These are phyloP conservation scores for Lepus americanus DNA, from an alignment of 2,113 vertebrate genomes.

Conservation along the genomic window DNA sequence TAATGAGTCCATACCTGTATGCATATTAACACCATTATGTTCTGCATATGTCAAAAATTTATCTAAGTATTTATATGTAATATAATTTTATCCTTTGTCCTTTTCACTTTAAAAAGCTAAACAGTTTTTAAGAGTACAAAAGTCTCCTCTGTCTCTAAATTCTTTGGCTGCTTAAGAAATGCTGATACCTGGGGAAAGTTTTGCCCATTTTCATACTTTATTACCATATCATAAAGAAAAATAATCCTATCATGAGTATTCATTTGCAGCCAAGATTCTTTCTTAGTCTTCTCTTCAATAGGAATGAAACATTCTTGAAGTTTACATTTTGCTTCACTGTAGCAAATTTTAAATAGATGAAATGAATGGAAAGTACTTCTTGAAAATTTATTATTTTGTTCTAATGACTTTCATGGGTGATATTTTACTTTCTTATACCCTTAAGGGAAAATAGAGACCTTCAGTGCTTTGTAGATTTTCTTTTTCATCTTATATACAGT, in stretches of 20 bases:
- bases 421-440: constrained; percentile 60
- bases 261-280: constrained; percentile 28
- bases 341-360: constrained; percentile 60
- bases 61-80: not conserved
- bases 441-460: not conserved
- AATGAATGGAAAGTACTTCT: constrained; percentile 56
- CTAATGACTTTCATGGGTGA: constrained; percentile 42
- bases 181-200: not conserved
- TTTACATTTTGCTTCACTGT: constrained; percentile 62
- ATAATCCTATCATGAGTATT: constrained; percentile 44
- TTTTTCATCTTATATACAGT: constrained; percentile 21
- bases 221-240: constrained; percentile 50
- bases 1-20: not conserved
- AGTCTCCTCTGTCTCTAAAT: constrained; percentile 39
- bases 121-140: constrained; percentile 40
- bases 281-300: constrained; percentile 42
- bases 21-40: not conserved
- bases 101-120: constrained; percentile 29
- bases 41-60: constrained; percentile 14
- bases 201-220: constrained; percentile 57
- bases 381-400: constrained; percentile 62
- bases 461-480: constrained; percentile 30
- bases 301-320: constrained; percentile 60
- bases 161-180: constrained; percentile 57
- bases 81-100: not conserved